phyloP scores from a whole-genome alignment of 2,888 invertebrate genomes.

The Neuroscelio doddi region DNA sequence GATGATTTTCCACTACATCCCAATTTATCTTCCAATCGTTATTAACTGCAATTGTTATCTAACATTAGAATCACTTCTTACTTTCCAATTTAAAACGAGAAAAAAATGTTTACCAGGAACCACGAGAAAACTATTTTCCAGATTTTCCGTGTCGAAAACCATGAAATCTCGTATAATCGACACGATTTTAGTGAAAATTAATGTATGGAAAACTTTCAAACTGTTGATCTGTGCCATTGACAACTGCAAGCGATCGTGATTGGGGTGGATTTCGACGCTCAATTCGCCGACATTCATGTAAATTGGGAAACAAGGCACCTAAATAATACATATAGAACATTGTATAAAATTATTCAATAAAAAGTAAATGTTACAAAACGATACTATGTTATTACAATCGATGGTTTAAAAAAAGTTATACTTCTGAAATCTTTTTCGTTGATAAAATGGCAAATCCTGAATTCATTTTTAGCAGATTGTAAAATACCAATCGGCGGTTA shows the following conservation, averaged over 20 bases:
- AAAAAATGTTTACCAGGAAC: conserved; percentile 65
- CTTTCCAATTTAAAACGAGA: neutral
- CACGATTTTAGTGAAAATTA: conserved; percentile 83
- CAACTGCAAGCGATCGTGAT: conserved; percentile 73
- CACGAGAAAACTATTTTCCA: conserved; percentile 72
- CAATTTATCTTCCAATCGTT: conserved; percentile 76
- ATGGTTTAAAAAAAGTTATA: conserved; percentile 61
- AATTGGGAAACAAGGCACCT: conserved; percentile 79
- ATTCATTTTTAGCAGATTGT: conserved; percentile 73
- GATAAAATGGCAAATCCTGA: conserved; percentile 80
- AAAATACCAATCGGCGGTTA: conserved; percentile 74
- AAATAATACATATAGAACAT: conserved; percentile 21
- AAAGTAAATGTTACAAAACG: too few relatives aligned
- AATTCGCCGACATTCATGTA: conserved; percentile 80
- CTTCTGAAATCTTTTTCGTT: conserved; percentile 75
- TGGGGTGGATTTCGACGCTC: conserved; percentile 73
- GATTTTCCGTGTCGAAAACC: conserved; percentile 75
- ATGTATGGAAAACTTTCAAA: conserved; percentile 80
- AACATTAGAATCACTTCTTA: too few relatives aligned
- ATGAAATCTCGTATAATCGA: conserved; percentile 78
- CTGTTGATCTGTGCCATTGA: conserved; percentile 73
- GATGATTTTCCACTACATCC: conserved; percentile 74
- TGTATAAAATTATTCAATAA: conserved; percentile 1
- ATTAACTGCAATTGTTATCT: too few relatives aligned
- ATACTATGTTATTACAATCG: too few relatives aligned